Conservation (phyloP, 2,888 invertebrate genomes). For the Diarsia mendica region DNA sequence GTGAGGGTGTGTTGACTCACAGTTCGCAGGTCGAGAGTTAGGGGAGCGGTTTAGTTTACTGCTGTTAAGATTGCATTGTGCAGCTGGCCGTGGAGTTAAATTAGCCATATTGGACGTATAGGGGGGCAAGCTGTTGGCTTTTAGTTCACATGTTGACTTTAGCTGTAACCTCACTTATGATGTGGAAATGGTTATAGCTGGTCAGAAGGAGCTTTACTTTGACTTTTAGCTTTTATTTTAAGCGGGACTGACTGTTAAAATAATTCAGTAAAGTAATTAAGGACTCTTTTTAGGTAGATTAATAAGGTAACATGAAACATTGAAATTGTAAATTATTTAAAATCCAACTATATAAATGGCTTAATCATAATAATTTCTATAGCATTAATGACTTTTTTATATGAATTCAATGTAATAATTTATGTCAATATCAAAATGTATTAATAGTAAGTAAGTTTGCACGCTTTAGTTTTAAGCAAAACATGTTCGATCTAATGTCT, state of each 20-base stretch:
- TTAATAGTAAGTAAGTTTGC: too few relatives aligned
- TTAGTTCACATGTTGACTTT: background rate
- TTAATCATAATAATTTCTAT: too few relatives aligned
- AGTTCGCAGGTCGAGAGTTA: conserved; percentile 51
- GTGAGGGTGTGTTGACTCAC: conserved; percentile 39
- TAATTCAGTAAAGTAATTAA: background rate
- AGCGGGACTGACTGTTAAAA: background rate
- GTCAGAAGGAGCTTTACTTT: background rate
- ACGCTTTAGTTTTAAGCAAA: too few relatives aligned
- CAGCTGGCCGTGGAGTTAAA: conserved; percentile 44
- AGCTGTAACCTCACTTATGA: too few relatives aligned
- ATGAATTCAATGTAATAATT: too few relatives aligned
- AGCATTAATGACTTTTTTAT: too few relatives aligned
- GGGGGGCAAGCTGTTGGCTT: background rate
- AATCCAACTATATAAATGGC: too few relatives aligned
- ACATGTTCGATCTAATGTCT: too few relatives aligned
- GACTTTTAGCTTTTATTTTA: too few relatives aligned
- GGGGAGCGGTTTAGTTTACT: conserved; percentile 53
- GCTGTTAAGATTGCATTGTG: conserved; percentile 49
- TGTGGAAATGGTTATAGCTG: too few relatives aligned
- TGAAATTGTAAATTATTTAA: background rate
- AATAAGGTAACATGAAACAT: too few relatives aligned
- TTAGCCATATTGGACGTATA: conserved; percentile 26
- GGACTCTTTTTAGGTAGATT: background rate
- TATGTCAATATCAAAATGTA: too few relatives aligned